These are phyloP conservation scores for Homarus gammarus DNA, from an alignment of 2,888 invertebrate genomes.

Conservation along the genomic window DNA sequence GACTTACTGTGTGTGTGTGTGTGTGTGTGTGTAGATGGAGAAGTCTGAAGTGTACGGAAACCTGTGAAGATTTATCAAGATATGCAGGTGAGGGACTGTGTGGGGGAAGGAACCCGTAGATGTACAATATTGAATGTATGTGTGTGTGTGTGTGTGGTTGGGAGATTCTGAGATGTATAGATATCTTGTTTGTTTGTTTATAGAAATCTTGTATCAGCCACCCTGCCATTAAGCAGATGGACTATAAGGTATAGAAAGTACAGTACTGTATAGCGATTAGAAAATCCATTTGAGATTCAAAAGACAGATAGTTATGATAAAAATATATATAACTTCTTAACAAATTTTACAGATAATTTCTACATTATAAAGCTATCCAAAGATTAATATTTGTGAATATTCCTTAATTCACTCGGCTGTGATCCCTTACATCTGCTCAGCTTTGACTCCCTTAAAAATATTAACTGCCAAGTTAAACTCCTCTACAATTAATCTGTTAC, in stretches of 20 bases:
- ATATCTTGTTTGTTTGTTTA: too few species aligned
- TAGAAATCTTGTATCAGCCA: neutral
- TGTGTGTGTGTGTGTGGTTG: too few species aligned
- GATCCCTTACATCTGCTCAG: neutral
- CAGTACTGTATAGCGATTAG: neutral
- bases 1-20: too few species aligned
- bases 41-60: too few species aligned
- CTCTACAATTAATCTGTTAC: neutral
- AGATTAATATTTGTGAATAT: neutral
- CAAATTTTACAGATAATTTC: slow-evolving; percentile 9
- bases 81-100: too few species aligned
- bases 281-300: neutral
- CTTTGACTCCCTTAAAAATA: neutral
- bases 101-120: too few species aligned
- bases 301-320: neutral
- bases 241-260: neutral
- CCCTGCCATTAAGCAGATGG: neutral
- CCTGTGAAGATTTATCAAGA: too few species aligned
- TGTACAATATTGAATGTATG: too few species aligned
- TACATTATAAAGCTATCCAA: neutral
- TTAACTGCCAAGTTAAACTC: neutral
- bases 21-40: too few species aligned
- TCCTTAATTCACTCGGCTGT: neutral
- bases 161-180: too few species aligned
- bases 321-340: neutral